These are phyloP conservation scores for Corydoras sp. DNA, from an alignment of 2,113 vertebrate species.

Conservation along the genomic window DNA sequence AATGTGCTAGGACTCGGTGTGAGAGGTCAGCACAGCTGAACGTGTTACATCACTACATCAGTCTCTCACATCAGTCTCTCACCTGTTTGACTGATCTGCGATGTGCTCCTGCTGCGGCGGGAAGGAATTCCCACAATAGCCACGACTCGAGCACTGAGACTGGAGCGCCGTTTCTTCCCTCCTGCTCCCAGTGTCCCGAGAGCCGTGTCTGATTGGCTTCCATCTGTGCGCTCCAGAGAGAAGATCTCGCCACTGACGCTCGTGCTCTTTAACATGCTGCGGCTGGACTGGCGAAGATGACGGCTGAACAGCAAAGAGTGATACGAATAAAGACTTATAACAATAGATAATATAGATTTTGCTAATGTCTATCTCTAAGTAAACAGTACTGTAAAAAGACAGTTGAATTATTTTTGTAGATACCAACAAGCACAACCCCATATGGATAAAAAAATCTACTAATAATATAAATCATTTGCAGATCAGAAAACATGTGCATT, in stretches of 20 bases:
- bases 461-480: no score
- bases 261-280: slow-evolving; percentile 91
- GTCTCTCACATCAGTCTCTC: not conserved
- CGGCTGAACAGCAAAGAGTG: slow-evolving; percentile 60
- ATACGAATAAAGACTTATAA: no score
- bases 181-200: slow-evolving; percentile 82
- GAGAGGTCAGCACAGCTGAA: not conserved
- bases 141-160: slow-evolving; percentile 91
- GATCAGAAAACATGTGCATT: no score
- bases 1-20: no score
- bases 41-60: not conserved
- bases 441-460: no score
- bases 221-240: slow-evolving; percentile 87
- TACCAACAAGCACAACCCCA: no score
- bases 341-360: no score
- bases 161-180: slow-evolving; percentile 91
- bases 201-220: slow-evolving; percentile 96
- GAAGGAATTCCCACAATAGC: slow-evolving; percentile 83
- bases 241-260: slow-evolving; percentile 96
- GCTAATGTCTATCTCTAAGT: no score
- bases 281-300: slow-evolving; percentile 85
- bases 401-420: no score
- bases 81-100: slow-evolving; percentile 89
- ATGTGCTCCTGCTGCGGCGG: slow-evolving; percentile 86
- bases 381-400: no score